Conservation (phyloP, 2,888 invertebrate species). For the Acanthopleura granulata region DNA sequence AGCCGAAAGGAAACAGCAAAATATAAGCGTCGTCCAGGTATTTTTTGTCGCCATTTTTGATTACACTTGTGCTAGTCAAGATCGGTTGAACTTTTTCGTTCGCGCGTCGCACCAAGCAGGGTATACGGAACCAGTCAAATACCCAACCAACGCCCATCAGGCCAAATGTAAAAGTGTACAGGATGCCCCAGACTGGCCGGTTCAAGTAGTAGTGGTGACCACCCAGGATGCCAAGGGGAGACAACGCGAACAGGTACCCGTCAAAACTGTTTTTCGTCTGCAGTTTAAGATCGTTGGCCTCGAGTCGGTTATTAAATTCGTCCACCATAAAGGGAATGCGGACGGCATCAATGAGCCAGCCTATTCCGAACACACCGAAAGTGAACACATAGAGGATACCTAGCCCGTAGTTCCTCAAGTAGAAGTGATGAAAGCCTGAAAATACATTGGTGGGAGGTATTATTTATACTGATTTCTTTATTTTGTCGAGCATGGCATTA, state of each 20-base stretch:
- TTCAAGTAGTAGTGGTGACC: conserved; percentile 47
- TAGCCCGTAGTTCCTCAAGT: conserved; percentile 37
- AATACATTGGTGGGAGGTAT: too few species aligned
- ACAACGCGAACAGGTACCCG: conserved; percentile 37
- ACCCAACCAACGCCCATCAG: conserved; percentile 48
- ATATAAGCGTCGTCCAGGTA: conserved; percentile 47
- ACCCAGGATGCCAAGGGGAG: conserved; percentile 43
- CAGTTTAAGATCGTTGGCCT: background rate
- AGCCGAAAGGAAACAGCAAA: conserved; percentile 44
- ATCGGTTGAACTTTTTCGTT: conserved; percentile 32
- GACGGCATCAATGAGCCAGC: conserved; percentile 29
- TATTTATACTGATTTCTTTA: too few species aligned
- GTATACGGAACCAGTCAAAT: conserved; percentile 50
- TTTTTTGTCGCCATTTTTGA: conserved; percentile 23
- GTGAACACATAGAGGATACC: conserved; percentile 30
- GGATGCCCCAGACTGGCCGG: conserved; percentile 37
- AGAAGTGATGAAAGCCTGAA: conserved; percentile 43
- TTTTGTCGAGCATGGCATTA: too few species aligned
- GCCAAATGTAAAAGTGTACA: conserved; percentile 46
- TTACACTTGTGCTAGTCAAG: conserved; percentile 20
- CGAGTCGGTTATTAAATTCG: background rate
- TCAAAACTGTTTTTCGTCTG: conserved; percentile 2
- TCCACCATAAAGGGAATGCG: conserved; percentile 18
- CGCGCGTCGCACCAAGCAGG: conserved; percentile 40
- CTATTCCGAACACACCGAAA: conserved; percentile 42